Conservation (phyloP, 1,140 invertebrate species). For the Delia radicum region DNA sequence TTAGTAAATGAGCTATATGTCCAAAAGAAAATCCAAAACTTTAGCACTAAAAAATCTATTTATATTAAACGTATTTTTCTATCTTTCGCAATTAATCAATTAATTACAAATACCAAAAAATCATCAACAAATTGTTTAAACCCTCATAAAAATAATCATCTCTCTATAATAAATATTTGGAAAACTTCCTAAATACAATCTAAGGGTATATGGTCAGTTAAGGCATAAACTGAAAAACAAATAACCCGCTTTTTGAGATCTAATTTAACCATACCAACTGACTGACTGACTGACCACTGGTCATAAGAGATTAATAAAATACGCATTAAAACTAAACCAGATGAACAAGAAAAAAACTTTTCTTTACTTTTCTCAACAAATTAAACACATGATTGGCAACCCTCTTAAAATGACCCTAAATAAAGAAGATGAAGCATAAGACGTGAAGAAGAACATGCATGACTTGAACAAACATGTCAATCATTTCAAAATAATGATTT, state of each 20-base stretch:
- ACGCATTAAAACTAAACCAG: not conserved
- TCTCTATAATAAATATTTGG: not conserved
- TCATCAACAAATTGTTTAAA: not conserved
- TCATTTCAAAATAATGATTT: not conserved
- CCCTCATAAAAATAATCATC: not conserved
- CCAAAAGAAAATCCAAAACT: no score
- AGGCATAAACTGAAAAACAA: not conserved
- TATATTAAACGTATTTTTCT: no score
- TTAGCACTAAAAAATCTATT: no score
- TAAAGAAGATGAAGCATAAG: not conserved
- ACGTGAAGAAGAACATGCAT: not conserved
- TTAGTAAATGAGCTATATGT: no score
- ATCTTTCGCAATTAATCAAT: not conserved
- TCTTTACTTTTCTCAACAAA: not conserved
- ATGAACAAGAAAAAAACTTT: no score
- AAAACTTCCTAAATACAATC: not conserved
- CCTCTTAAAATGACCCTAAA: not conserved
- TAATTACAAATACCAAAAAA: not conserved
- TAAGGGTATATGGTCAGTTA: not conserved
- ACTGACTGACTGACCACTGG: not conserved
- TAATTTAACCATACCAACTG: not conserved
- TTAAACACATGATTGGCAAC: not conserved
- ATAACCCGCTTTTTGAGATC: not conserved
- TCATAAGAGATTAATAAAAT: slow-evolving; percentile 14
- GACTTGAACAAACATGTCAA: not conserved